Evolutionary conservation across 2,797 vertebrate species (phyloP).

Genomic region (Chelon auratus): DNA sequence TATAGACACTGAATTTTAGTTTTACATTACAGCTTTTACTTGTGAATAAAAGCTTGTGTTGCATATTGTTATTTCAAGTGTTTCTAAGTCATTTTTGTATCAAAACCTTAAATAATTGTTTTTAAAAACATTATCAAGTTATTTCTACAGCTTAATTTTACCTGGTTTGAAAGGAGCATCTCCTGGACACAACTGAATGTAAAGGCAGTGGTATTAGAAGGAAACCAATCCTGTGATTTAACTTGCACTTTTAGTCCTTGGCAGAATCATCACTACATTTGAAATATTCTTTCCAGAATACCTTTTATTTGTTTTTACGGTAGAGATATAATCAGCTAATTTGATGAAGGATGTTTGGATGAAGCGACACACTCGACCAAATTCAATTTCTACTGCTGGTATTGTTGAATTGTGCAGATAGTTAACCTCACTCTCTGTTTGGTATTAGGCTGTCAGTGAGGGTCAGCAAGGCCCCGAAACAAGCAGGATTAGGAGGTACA

Average conservation of each 20-base stretch:
- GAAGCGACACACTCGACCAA: slow-evolving; percentile 20
- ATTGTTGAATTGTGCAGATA: slow-evolving; percentile 47
- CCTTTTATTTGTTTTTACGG: slow-evolving; percentile 15
- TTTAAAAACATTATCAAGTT: background rate
- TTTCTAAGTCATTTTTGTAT: background rate
- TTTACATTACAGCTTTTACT: background rate
- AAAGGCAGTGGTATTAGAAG: background rate
- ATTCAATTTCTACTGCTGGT: slow-evolving; percentile 43
- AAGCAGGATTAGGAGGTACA: slow-evolving; percentile 70
- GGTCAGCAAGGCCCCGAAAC: slow-evolving; percentile 51
- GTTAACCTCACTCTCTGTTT: slow-evolving; percentile 57
- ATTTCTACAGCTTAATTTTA: background rate
- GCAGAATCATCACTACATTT: slow-evolving; percentile 2
- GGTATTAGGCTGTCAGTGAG: slow-evolving; percentile 38
- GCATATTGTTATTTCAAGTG: background rate
- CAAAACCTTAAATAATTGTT: background rate
- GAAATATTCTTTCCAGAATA: slow-evolving; percentile 6
- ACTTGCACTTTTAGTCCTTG: background rate
- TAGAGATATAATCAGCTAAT: slow-evolving; percentile 10
- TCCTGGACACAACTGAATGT: slow-evolving; percentile 4
- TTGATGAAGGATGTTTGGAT: slow-evolving; percentile 17
- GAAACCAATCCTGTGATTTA: background rate
- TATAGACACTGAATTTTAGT: background rate
- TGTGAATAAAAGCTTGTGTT: background rate
- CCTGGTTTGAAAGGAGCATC: background rate